Evolutionary conservation across 2,113 vertebrate genomes (phyloP), one percentile per base, ranked within the genome.

Genomic region (Crocuta crocuta): DNA sequence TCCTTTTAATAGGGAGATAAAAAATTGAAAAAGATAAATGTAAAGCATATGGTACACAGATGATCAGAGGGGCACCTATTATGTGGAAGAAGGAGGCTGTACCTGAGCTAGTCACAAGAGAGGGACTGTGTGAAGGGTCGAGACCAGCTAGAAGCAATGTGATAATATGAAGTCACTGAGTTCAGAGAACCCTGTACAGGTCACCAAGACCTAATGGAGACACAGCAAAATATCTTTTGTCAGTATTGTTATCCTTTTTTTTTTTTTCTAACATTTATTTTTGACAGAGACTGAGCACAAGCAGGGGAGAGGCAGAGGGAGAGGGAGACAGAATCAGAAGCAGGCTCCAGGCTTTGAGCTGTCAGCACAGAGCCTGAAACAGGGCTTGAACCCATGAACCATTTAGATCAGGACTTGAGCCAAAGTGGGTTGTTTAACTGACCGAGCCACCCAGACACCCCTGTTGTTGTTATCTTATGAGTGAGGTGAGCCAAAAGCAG

Each of bases 181-280:
- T 85, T 97, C 79, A 93, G 61, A 84, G n/a, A 79, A 84, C 26
- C 2, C 1, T 5, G 3, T 65, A 43, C 16, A 79, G 21, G 48
- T 89, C 80, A 89, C 63, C 79, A 93, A 95, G 71, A 79, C 84
- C 55, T 97, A 53, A 71, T 50, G 16, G 55, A 63, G 33, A 91
- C 21, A 26, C 7, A 88, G 48, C 39, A 93, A 79, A 95, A 79
- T 79, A 45, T 71, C 43, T 19, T 70, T 85, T 71, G 16, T n/a
- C 35, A 11, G 28, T 65, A 11, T 65, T 28, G 4, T 65, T 12
- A 65, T 65, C 24, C 5, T 58, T 58, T 58, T 58, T 55, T 53
- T 55, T 61, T 39, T 39, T 58, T 58, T 58, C 21, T 58, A 8
- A 61, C 21, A 7, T 23, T 61, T 61, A 58, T 58, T 58, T 61